Percentiles rank a stretch among this genome's conserved stretches.
Conservation (phyloP, 2,888 invertebrate species). For the Andrena fulva region DNA sequence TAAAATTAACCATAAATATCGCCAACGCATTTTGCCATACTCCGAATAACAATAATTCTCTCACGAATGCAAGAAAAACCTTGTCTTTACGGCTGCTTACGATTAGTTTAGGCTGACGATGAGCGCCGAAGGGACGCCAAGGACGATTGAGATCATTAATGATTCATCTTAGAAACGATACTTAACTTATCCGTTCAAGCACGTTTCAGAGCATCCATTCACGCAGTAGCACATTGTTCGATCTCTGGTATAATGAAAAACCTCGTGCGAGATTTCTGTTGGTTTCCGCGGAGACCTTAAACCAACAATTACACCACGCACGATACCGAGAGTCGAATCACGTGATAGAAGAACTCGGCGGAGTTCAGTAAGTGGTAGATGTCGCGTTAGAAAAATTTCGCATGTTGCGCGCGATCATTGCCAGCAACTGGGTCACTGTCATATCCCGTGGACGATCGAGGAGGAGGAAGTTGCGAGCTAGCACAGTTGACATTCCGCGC, state of each 20-base stretch:
- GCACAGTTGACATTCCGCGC: slow-evolving; percentile 21
- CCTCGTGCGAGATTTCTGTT: background rate
- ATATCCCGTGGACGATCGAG: slow-evolving; percentile 47
- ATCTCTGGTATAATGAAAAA: background rate
- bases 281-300: background rate
- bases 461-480: slow-evolving; percentile 43
- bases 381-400: background rate
- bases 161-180: slow-evolving; percentile 19
- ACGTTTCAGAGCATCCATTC: background rate
- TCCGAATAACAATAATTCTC: background rate
- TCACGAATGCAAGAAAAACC: background rate
- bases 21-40: background rate
- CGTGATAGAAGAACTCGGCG: background rate
- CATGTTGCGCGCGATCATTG: slow-evolving; percentile 59
- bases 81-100: background rate
- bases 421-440: slow-evolving; percentile 81
- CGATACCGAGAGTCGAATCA: background rate
- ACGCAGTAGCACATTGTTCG: background rate
- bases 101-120: background rate
- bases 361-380: background rate
- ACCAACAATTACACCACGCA: slow-evolving; percentile 18
- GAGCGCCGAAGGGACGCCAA: background rate
- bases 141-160: background rate
- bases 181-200: slow-evolving; percentile 27
- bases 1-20: too few species aligned